These are phyloP conservation scores for Ridgeia piscesae DNA, from an alignment of 1,140 invertebrate genomes.

Conservation along the genomic window DNA sequence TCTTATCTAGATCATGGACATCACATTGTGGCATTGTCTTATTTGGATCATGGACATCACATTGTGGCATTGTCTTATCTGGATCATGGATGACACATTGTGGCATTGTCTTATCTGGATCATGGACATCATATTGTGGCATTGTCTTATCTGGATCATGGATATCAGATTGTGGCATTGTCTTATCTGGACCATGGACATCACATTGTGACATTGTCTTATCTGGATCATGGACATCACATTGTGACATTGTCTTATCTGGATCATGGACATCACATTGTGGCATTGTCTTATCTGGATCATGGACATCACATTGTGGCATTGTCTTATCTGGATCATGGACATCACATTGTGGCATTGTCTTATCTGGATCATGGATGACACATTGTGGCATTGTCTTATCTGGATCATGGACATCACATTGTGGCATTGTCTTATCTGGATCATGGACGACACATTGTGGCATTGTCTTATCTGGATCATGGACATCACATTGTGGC, in stretches of 20 bases:
- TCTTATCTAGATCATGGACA: background rate
- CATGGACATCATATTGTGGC: no score
- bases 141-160: background rate
- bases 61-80: background rate
- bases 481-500: background rate
- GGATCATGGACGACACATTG: no score
- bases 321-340: background rate
- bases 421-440: background rate
- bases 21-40: background rate
- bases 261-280: no score
- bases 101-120: background rate
- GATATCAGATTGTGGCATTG: background rate
- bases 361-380: no score
- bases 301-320: background rate
- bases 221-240: background rate
- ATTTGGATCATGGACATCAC: no score
- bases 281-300: background rate
- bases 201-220: no score
- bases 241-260: background rate
- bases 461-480: background rate
- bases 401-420: background rate
- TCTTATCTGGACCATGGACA: no score
- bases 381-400: no score
- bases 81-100: background rate
- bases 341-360: background rate